Percentiles rank a stretch among this genome's conserved stretches.
phyloP scores from a whole-genome alignment of 37 sponge, comb jelly and placozoan species.

The Petrosia ficiformis region DNA sequence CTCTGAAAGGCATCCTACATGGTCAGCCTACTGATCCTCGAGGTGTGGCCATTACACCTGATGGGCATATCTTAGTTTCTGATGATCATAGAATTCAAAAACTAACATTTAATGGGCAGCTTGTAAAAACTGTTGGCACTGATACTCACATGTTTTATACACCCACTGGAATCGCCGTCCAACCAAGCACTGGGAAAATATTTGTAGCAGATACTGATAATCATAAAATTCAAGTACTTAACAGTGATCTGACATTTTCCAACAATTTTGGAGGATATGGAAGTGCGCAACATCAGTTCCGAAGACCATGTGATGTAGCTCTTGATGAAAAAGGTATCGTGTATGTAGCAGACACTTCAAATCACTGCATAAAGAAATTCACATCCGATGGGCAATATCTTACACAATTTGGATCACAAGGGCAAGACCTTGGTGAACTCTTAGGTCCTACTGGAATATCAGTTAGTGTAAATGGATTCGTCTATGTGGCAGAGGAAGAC shows the following conservation, averaged over 20 bases:
- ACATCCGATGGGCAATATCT: no score
- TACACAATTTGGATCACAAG: no score
- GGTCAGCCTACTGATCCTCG: slow-evolving; percentile 20
- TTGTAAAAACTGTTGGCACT: slow-evolving; percentile 26
- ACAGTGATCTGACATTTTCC: slow-evolving; percentile 37
- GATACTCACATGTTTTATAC: slow-evolving; percentile 23
- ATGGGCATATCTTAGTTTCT: neutral
- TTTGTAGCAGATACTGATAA: slow-evolving; percentile 51
- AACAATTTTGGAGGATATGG: slow-evolving; percentile 50
- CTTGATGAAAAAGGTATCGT: slow-evolving; percentile 43
- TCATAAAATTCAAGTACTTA: slow-evolving; percentile 52
- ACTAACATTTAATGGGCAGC: slow-evolving; percentile 48
- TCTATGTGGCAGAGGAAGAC: no score
- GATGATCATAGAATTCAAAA: slow-evolving; percentile 11
- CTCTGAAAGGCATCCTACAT: neutral
- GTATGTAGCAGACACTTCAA: slow-evolving; percentile 49
- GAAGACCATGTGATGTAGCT: slow-evolving; percentile 32
- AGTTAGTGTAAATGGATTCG: no score
- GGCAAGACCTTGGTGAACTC: no score
- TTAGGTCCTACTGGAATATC: no score
- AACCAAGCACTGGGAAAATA: slow-evolving; percentile 26
- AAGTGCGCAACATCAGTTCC: slow-evolving; percentile 37
- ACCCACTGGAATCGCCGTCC: slow-evolving; percentile 38
- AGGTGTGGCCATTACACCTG: slow-evolving; percentile 10
- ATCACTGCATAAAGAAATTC: slow-evolving; percentile 57